These are phyloP conservation scores for Pelusios castaneus DNA, from an alignment of 2,113 vertebrate genomes.

Conservation along the genomic window DNA sequence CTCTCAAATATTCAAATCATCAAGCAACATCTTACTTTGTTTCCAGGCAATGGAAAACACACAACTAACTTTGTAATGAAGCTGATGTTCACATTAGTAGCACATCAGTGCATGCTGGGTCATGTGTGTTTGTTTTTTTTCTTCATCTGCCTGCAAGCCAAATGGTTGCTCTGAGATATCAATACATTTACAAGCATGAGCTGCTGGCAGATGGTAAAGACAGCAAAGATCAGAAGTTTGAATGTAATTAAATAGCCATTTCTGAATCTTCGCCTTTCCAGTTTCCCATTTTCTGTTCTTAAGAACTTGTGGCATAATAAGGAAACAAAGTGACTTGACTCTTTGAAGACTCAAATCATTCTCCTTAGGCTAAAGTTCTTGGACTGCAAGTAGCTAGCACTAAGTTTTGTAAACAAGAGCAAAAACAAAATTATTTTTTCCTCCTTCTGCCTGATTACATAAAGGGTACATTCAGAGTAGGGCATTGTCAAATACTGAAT, in stretches of 20 bases:
- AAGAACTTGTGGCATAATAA: neutral
- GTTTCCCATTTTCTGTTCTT: neutral
- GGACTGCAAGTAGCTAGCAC: neutral
- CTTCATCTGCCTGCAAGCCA: neutral
- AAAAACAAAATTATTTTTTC: neutral
- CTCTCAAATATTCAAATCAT: neutral
- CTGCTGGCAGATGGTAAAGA: neutral
- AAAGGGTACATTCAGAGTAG: neutral
- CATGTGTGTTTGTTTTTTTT: neutral
- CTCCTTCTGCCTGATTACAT: neutral
- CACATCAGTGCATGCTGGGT: neutral
- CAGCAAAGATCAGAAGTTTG: neutral
- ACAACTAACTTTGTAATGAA: neutral
- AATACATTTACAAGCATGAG: neutral
- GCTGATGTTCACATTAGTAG: neutral
- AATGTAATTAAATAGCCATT: neutral
- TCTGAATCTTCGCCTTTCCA: neutral
- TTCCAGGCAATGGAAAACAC: neutral
- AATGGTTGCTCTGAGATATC: neutral
- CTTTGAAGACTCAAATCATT: neutral
- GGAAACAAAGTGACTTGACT: neutral
- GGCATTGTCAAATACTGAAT: neutral
- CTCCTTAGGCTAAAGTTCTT: neutral
- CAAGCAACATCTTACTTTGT: neutral
- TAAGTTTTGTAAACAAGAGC: neutral